Percentiles rank a stretch among this genome's conserved stretches.
Conservation (phyloP, 1,140 invertebrate genomes). For the Aphaenogaster ashmeadi region DNA sequence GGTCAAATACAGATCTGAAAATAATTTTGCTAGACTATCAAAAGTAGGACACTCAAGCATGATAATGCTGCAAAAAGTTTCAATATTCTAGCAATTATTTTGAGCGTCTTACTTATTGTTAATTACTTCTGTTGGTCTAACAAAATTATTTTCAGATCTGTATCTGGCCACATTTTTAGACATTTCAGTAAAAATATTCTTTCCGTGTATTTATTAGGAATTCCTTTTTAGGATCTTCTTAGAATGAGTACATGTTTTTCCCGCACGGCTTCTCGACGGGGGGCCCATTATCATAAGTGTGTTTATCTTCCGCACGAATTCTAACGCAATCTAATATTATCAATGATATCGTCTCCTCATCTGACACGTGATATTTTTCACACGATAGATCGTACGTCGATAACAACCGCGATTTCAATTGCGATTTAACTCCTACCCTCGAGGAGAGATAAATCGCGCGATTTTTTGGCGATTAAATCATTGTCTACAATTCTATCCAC, state of each 20-base stretch:
- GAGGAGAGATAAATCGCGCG: background rate
- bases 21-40: too few relatives aligned
- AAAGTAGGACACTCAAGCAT: too few relatives aligned
- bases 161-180: too few relatives aligned
- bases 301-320: slow-evolving; percentile 3
- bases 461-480: slow-evolving; percentile 5
- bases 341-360: background rate
- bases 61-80: too few relatives aligned
- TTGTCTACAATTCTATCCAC: background rate
- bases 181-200: too few relatives aligned
- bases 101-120: too few relatives aligned
- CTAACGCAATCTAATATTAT: background rate
- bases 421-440: background rate
- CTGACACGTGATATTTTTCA: slow-evolving; percentile 12
- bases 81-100: too few relatives aligned
- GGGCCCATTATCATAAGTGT: background rate
- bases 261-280: background rate
- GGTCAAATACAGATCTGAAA: too few relatives aligned
- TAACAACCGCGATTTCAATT: slow-evolving; percentile 15
- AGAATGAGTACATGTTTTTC: background rate
- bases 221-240: background rate
- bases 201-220: background rate
- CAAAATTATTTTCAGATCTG: too few relatives aligned
- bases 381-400: background rate
- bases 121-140: too few relatives aligned